A percentile compares a stretch with the other conserved stretches of the same genome.
These are phyloP conservation scores for Pyrgilauda ruficollis DNA, from an alignment of 2,113 vertebrate genomes.

Conservation along the genomic window DNA sequence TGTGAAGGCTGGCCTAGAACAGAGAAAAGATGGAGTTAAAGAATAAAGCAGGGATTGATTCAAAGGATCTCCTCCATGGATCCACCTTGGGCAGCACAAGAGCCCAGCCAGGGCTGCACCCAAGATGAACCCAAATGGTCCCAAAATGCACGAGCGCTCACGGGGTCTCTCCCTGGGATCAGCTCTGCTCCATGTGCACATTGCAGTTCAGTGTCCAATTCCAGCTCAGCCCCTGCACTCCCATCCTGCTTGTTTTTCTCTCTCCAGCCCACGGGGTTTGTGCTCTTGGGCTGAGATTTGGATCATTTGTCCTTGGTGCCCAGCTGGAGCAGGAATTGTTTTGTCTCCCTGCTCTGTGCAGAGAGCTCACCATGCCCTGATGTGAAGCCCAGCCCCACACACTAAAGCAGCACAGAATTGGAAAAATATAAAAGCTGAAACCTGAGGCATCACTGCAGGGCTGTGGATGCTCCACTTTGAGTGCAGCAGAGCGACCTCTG, in stretches of 20 bases:
- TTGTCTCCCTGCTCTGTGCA: not conserved
- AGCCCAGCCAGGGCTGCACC: no score
- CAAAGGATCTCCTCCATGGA: not conserved
- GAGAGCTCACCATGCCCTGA: not conserved
- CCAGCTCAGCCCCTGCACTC: not conserved
- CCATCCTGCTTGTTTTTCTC: not conserved
- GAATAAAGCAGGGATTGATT: not conserved
- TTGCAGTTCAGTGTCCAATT: not conserved
- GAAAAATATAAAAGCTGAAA: not conserved
- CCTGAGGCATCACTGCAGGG: not conserved
- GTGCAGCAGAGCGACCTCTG: fast-evolving
- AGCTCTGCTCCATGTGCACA: not conserved
- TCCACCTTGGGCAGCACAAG: no score
- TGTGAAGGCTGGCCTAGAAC: not conserved
- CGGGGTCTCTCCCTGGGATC: no score
- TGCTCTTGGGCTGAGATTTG: not conserved
- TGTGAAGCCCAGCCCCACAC: not conserved
- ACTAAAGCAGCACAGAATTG: not conserved
- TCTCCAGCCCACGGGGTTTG: not conserved
- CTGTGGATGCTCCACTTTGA: not conserved
- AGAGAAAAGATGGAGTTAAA: not conserved
- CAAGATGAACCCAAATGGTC: no score
- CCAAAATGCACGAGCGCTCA: no score
- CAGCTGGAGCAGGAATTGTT: not conserved
- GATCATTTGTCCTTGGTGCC: not conserved